phyloP scores from a whole-genome alignment of 1,140 invertebrate genomes.

The Lepidurus couesii region DNA sequence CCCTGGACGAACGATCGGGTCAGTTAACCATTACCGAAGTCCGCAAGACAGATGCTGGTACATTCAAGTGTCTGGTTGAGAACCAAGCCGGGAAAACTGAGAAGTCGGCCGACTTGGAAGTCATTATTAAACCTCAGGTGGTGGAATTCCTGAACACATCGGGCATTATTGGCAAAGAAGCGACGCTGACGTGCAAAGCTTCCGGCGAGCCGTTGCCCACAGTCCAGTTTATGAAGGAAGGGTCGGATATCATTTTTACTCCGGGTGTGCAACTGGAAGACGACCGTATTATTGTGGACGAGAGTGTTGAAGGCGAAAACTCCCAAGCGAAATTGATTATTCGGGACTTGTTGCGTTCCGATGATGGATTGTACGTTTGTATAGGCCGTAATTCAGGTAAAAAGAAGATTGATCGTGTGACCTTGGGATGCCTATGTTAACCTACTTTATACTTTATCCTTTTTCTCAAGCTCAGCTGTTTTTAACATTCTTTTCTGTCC shows the following conservation, averaged over 20 bases:
- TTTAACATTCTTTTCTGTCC: background rate
- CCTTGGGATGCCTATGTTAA: background rate
- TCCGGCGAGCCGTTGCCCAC: conserved; percentile 68
- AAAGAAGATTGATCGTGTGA: conserved; percentile 29
- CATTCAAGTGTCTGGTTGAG: conserved; percentile 73
- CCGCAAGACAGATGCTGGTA: conserved; percentile 64
- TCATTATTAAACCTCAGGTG: conserved; percentile 70
- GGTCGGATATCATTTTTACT: conserved; percentile 37
- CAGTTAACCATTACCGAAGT: conserved; percentile 68
- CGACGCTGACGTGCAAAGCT: conserved; percentile 65
- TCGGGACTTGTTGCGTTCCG: conserved; percentile 51
- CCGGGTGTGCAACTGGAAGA: conserved; percentile 40
- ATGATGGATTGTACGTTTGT: conserved; percentile 86
- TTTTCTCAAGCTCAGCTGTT: background rate
- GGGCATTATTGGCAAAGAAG: conserved; percentile 55
- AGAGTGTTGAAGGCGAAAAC: conserved; percentile 34
- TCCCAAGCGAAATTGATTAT: conserved; percentile 42
- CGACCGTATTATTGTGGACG: conserved; percentile 41
- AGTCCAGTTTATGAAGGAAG: conserved; percentile 59
- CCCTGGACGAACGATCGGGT: conserved; percentile 48
- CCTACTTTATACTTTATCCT: conserved; percentile 18
- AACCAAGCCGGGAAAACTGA: conserved; percentile 65
- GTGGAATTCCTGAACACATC: conserved; percentile 69
- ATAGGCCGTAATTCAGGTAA: conserved; percentile 63
- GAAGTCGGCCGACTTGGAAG: conserved; percentile 56